These are phyloP conservation scores for Steinernema khuongi DNA, from an alignment of 1,140 invertebrate species.

Conservation along the genomic window DNA sequence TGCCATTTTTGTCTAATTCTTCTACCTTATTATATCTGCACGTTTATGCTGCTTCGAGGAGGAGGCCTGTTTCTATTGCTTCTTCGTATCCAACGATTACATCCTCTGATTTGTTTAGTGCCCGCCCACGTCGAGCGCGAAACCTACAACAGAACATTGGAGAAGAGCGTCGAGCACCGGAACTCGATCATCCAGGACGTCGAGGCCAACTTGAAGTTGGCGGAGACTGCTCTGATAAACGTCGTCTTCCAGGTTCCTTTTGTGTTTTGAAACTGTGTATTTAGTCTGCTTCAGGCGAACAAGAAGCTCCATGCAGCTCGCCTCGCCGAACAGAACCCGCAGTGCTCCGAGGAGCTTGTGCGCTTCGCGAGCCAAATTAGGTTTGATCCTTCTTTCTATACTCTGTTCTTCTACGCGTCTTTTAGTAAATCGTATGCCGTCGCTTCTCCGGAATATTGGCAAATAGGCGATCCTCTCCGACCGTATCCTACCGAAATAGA, in stretches of 20 bases:
- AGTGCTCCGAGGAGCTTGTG: neutral
- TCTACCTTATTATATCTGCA: too few relatives aligned
- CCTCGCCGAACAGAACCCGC: neutral
- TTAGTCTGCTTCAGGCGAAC: neutral
- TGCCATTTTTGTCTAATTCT: too few relatives aligned
- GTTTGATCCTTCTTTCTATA: too few relatives aligned
- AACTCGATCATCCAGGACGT: neutral
- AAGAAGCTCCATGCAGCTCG: neutral
- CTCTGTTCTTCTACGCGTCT: too few relatives aligned
- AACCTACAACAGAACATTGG: neutral
- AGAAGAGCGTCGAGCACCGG: neutral
- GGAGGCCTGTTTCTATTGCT: neutral
- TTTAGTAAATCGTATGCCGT: slow-evolving; percentile 4
- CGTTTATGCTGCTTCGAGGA: too few relatives aligned
- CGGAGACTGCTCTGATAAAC: neutral
- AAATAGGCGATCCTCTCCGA: neutral
- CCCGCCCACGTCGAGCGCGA: neutral
- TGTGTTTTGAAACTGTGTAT: neutral
- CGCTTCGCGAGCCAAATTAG: neutral
- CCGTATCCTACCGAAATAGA: neutral
- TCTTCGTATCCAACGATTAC: neutral
- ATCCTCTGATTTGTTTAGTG: neutral
- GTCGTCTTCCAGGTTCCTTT: neutral
- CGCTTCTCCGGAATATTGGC: neutral
- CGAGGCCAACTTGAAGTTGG: neutral